Conservation (phyloP, 2,888 invertebrate species). For the Steromphala cineraria region DNA sequence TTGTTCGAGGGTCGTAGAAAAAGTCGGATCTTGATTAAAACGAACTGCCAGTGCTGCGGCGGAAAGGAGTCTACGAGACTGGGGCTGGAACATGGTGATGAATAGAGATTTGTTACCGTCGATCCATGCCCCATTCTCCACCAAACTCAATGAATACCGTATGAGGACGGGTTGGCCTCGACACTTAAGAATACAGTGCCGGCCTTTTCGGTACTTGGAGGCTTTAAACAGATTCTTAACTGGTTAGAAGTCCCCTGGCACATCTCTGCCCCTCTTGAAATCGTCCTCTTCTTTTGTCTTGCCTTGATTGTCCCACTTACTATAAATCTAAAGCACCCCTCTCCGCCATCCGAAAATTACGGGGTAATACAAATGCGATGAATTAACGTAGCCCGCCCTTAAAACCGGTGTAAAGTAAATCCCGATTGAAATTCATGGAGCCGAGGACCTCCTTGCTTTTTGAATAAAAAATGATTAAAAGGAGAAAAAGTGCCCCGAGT, state of each 20-base stretch:
- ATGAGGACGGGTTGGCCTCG: not conserved
- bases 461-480: not conserved
- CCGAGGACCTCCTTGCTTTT: not conserved
- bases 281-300: not conserved
- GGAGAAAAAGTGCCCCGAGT: not conserved
- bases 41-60: not conserved
- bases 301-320: not conserved
- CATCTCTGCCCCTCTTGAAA: not conserved
- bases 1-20: conserved; percentile 3
- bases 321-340: not conserved
- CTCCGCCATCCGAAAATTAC: not conserved
- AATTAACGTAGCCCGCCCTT: conserved; percentile 6
- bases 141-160: not conserved
- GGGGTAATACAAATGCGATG: not conserved
- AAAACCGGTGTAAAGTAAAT: conserved; percentile 1
- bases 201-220: not conserved
- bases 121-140: not conserved
- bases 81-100: not conserved
- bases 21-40: not conserved
- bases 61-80: not conserved
- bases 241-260: not conserved
- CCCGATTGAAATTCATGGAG: conserved; percentile 2
- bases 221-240: not conserved
- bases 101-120: not conserved
- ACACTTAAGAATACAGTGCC: not conserved